Percentiles rank a stretch among this genome's conserved stretches.
Conservation (phyloP, 2,113 vertebrate genomes). For the Xiphophorus maculatus region DNA sequence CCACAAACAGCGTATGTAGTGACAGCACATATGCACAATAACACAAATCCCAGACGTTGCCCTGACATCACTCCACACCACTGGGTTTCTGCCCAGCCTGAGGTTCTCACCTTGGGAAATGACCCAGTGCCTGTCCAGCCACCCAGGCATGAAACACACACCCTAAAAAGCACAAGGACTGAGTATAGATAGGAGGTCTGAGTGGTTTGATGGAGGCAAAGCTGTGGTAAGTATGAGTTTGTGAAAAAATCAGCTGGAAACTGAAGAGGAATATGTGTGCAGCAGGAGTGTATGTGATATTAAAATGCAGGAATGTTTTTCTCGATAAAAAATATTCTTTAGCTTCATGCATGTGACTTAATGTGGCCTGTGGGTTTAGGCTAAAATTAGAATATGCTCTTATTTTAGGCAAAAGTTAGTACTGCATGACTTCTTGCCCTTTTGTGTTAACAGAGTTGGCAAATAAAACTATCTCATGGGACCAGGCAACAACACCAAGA, state of each 20-base stretch:
- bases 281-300: background rate
- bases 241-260: constrained; percentile 58
- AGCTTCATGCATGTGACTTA: no score
- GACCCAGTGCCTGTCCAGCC: constrained; percentile 69
- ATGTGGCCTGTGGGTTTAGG: no score
- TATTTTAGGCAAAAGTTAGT: no score
- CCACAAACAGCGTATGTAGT: constrained; percentile 45
- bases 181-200: constrained; percentile 42
- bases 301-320: no score
- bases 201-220: constrained; percentile 26
- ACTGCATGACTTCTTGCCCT: no score
- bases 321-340: no score
- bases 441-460: no score
- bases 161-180: constrained; percentile 57
- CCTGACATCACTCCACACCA: constrained; percentile 75
- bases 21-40: constrained; percentile 46
- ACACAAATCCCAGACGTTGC: constrained; percentile 42
- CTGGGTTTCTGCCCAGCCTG: constrained; percentile 63
- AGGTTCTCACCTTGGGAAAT: constrained; percentile 75
- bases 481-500: no score
- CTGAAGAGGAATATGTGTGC: constrained; percentile 35
- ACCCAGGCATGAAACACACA: constrained; percentile 73
- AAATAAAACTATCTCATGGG: no score
- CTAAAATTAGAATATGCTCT: no score
- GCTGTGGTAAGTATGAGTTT: constrained; percentile 37